Conservation (phyloP, 2,797 vertebrate species). For the Xyrichtys novacula region DNA sequence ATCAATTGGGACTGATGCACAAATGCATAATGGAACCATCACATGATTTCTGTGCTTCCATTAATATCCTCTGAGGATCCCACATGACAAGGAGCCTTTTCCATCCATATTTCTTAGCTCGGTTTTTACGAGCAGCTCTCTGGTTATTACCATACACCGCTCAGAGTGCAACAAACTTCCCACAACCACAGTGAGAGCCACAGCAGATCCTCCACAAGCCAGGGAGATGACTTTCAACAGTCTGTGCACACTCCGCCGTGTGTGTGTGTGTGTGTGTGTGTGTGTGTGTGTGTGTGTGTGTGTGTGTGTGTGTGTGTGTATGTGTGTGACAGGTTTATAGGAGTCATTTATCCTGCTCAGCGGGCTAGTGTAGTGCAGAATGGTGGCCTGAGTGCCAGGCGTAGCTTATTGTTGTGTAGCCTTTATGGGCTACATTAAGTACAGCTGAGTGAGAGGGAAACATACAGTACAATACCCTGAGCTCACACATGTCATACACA, state of each 20-base stretch:
- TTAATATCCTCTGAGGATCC: slow-evolving; percentile 67
- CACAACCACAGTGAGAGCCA: slow-evolving; percentile 50
- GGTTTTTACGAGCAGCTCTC: slow-evolving; percentile 64
- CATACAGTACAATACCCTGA: slow-evolving; percentile 84
- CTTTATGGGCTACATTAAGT: slow-evolving; percentile 87
- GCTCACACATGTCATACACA: slow-evolving; percentile 84
- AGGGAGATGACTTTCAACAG: slow-evolving; percentile 76
- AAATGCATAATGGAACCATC: slow-evolving; percentile 71
- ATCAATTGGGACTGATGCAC: slow-evolving; percentile 64
- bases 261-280: slow-evolving; percentile 58
- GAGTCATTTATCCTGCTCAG: slow-evolving; percentile 85
- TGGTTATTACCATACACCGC: slow-evolving; percentile 54
- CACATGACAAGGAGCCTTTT: slow-evolving; percentile 65
- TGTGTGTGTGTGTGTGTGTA: slow-evolving; percentile 53
- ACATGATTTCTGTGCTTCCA: slow-evolving; percentile 53
- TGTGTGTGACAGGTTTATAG: slow-evolving; percentile 84
- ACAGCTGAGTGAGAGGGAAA: slow-evolving; percentile 86
- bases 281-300: slow-evolving; percentile 18
- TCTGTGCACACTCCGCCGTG: slow-evolving; percentile 69
- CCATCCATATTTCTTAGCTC: slow-evolving; percentile 60
- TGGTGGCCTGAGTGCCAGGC: slow-evolving; percentile 83
- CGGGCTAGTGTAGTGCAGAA: slow-evolving; percentile 82
- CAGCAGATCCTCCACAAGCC: slow-evolving; percentile 68
- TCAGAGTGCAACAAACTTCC: slow-evolving; percentile 71
- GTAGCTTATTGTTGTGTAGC: slow-evolving; percentile 86